Evolutionary conservation across 2,888 invertebrate species (phyloP).

Genomic region (Drosophila planitibia): DNA sequence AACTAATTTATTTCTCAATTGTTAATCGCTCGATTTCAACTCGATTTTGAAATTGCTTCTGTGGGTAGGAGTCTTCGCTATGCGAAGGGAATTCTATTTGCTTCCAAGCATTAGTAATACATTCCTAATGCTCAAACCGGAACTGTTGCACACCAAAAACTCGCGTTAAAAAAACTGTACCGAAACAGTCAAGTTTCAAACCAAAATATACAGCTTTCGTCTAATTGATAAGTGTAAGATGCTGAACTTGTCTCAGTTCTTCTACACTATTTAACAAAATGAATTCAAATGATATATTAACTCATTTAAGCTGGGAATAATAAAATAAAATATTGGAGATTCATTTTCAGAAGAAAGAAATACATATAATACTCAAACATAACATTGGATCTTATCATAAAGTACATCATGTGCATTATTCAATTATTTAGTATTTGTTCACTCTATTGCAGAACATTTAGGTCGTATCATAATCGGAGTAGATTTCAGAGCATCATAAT

Average conservation of each 20-base stretch:
- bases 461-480: neutral
- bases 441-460: neutral
- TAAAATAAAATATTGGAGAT: neutral
- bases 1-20: neutral
- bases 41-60: neutral
- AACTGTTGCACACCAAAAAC: neutral
- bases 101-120: too few relatives aligned
- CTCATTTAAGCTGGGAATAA: neutral
- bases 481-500: neutral
- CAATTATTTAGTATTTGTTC: neutral
- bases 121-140: neutral
- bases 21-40: neutral
- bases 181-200: neutral
- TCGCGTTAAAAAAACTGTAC: neutral
- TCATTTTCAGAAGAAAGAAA: neutral
- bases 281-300: neutral
- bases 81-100: neutral
- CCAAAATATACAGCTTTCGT: neutral
- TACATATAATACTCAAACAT: neutral
- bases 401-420: neutral
- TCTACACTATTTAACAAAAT: neutral
- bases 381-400: neutral
- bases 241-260: too few relatives aligned
- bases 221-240: neutral
- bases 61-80: neutral